A percentile compares a stretch with the other conserved stretches of the same genome.
Evolutionary conservation across 2,797 vertebrate species (phyloP).

Genomic region (Falco concolor): DNA sequence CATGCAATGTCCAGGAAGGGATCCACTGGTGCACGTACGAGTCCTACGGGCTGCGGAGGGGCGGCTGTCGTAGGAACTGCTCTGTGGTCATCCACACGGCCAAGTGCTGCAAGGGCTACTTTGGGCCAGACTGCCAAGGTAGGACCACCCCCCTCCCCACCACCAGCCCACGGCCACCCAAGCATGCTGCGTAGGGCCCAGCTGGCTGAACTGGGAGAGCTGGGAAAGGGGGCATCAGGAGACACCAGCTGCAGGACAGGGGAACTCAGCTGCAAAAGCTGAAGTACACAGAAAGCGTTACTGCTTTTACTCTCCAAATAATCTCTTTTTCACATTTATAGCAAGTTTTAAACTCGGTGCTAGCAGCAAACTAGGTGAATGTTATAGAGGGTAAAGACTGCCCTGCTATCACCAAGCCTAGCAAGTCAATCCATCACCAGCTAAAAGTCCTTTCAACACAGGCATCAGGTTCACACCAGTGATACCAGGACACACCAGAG

Average conservation of each 20-base stretch:
- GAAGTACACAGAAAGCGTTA: not conserved
- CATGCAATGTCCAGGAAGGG: conserved; percentile 7
- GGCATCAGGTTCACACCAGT: not conserved
- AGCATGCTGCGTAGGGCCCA: rapidly evolving
- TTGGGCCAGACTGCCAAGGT: conserved; percentile 89
- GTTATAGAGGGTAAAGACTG: not conserved
- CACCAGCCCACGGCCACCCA: rapidly evolving
- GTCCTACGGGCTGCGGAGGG: not conserved
- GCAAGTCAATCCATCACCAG: rapidly evolving
- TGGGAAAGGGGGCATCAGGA: not conserved
- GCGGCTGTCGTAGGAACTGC: conserved; percentile 81
- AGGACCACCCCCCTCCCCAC: not conserved
- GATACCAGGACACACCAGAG: not conserved
- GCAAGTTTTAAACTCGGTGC: not conserved
- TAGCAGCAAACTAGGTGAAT: not conserved
- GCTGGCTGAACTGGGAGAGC: rapidly evolving
- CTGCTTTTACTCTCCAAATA: not conserved
- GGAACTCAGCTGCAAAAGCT: not conserved
- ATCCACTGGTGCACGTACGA: conserved; percentile 55
- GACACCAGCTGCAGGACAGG: rapidly evolving
- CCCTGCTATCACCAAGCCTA: not conserved
- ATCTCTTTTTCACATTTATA: not conserved
- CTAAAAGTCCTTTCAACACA: not conserved
- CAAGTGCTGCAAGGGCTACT: conserved; percentile 87
- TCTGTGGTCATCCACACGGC: conserved; percentile 73